phyloP scores from a whole-genome alignment of 2,888 invertebrate species.

The Itoplectis maculator region DNA sequence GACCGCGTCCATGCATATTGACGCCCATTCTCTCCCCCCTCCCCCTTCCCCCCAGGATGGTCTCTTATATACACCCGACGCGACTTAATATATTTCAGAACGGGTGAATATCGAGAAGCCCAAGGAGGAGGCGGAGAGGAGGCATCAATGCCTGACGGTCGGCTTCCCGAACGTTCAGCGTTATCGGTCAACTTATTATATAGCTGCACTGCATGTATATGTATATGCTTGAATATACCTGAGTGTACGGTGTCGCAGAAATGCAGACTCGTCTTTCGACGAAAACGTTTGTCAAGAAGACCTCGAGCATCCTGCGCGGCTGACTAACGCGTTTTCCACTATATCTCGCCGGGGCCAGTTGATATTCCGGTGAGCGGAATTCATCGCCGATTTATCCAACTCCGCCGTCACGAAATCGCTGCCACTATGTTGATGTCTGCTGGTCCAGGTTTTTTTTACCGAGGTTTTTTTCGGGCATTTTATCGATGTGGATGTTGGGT shows the following conservation, averaged over 20 bases:
- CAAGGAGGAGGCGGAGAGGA: constrained; percentile 22
- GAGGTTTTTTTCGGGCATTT: not conserved
- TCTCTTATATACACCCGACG: constrained; percentile 29
- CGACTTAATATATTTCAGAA: constrained; percentile 57
- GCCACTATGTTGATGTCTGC: not conserved
- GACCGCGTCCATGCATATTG: constrained; percentile 52
- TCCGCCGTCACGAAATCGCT: not conserved
- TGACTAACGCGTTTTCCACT: not conserved
- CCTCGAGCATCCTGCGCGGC: constrained; percentile 12
- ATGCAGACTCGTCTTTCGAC: constrained; percentile 10
- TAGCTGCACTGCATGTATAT: not conserved
- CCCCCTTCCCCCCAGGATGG: not conserved
- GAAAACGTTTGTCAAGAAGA: constrained; percentile 26
- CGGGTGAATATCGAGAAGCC: constrained; percentile 50
- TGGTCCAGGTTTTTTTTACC: not conserved
- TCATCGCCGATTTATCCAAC: not conserved
- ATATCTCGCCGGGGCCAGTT: not conserved
- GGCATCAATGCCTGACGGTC: constrained; percentile 36
- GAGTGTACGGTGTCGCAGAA: not conserved
- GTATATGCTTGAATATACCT: not conserved
- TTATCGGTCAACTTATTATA: constrained; percentile 41
- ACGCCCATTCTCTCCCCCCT: constrained; percentile 20
- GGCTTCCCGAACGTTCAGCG: constrained; percentile 50
- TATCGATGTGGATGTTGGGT: not conserved
- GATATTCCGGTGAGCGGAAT: not conserved